Conservation (phyloP, 2,113 vertebrate genomes). For the Ailurus styani region DNA sequence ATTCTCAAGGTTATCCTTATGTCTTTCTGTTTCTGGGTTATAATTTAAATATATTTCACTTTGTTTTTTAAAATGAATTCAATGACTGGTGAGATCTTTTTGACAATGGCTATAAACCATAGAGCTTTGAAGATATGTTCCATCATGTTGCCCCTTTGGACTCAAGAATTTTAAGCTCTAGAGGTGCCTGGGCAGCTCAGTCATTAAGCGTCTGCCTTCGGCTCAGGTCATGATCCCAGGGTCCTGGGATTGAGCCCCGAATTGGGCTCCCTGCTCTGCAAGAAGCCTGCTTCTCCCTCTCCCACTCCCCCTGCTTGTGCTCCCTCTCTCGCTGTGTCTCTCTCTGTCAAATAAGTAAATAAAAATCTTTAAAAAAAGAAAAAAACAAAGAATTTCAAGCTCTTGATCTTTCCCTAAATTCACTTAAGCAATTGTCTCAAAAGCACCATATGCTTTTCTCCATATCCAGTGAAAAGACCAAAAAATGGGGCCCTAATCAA, state of each 20-base stretch:
- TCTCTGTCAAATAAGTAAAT: too few species aligned
- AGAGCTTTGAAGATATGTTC: not conserved
- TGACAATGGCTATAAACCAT: not conserved
- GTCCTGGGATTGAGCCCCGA: too few species aligned
- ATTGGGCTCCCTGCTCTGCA: too few species aligned
- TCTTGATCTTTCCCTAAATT: slow-evolving; percentile 3
- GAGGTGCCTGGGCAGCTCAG: too few species aligned
- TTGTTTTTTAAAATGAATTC: not conserved
- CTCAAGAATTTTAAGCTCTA: not conserved
- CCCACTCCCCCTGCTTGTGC: too few species aligned
- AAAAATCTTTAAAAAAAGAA: too few species aligned
- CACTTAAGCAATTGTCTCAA: not conserved
- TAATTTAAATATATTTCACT: not conserved
- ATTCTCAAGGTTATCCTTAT: not conserved
- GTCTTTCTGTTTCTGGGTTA: not conserved
- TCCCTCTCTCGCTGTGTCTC: too few species aligned
- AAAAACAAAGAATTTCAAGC: not conserved
- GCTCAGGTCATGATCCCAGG: too few species aligned
- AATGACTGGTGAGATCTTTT: not conserved
- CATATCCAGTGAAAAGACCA: not conserved
- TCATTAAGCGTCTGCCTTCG: too few species aligned
- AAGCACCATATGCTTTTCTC: not conserved
- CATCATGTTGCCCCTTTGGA: not conserved
- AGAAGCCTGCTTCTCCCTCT: too few species aligned
- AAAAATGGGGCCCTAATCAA: not conserved